phyloP scores from a whole-genome alignment of 1,140 invertebrate species.

The Caenorhabditis elegans region DNA sequence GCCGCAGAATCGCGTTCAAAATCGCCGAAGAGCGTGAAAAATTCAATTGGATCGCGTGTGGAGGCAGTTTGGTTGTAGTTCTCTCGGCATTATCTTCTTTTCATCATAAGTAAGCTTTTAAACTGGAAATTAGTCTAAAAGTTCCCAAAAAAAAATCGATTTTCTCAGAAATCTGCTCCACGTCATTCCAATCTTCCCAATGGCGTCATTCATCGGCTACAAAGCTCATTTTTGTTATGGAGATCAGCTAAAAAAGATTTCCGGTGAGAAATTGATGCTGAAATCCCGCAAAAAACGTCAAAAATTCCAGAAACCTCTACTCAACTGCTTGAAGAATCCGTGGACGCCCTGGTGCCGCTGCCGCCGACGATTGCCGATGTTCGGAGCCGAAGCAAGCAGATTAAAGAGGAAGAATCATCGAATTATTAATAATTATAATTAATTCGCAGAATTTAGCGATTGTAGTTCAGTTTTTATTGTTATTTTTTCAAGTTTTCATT shows the following conservation, averaged over 20 bases:
- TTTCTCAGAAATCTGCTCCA: slow-evolving; percentile 18
- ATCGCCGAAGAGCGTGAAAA: slow-evolving; percentile 38
- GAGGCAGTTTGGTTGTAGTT: background rate
- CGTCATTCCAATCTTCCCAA: slow-evolving; percentile 31
- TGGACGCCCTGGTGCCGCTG: background rate
- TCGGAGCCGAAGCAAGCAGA: background rate
- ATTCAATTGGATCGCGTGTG: slow-evolving; percentile 34
- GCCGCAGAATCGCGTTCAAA: slow-evolving; percentile 25
- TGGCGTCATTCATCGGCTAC: slow-evolving; percentile 33
- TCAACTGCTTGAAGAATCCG: background rate
- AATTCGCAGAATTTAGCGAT: background rate
- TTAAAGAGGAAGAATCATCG: background rate
- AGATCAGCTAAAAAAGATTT: background rate
- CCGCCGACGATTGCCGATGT: slow-evolving; percentile 11
- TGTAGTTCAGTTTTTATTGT: too few species aligned
- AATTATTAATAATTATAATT: background rate
- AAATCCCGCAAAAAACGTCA: too few species aligned
- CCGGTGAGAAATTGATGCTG: background rate
- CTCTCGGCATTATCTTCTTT: slow-evolving; percentile 10
- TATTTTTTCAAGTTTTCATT: background rate
- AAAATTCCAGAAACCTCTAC: background rate
- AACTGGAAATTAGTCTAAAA: background rate
- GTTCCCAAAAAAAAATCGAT: too few species aligned
- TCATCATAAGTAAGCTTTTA: slow-evolving; percentile 19
- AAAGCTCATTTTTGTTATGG: slow-evolving; percentile 39